phyloP scores from a whole-genome alignment of 2,797 vertebrate species.

The Chiroxiphia lanceolata region DNA sequence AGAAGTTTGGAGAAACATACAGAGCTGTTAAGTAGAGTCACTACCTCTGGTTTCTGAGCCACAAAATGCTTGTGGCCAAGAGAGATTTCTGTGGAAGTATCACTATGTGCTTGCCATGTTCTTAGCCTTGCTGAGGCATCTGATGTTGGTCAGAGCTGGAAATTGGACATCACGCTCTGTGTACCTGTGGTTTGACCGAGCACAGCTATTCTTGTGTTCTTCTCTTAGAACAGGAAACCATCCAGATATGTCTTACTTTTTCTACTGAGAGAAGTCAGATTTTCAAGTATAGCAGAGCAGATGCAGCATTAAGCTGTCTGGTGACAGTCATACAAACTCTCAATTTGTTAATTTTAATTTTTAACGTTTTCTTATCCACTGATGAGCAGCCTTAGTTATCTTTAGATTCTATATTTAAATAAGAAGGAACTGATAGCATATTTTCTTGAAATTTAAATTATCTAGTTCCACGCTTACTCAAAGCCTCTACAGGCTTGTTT shows the following conservation, averaged over 20 bases:
- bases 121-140: not conserved
- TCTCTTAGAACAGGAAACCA: not conserved
- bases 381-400: not conserved
- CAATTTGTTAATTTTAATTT: not conserved
- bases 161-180: not conserved
- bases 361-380: not conserved
- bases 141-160: conserved; percentile 15
- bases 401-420: not conserved
- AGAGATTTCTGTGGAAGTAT: conserved; percentile 20
- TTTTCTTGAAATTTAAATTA: not conserved
- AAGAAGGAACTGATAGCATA: not conserved
- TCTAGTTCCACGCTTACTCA: not conserved
- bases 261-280: not conserved
- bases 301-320: not conserved
- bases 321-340: not conserved
- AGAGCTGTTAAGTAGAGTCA: not conserved
- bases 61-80: conserved; percentile 46
- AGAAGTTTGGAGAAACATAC: not conserved
- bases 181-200: conserved; percentile 5
- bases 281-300: not conserved
- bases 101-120: not conserved
- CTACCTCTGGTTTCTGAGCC: conserved; percentile 6
- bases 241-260: not conserved
- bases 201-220: not conserved
- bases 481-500: not conserved